Conservation (phyloP, 1,140 invertebrate genomes). For the Caligus rogercresseyi region DNA sequence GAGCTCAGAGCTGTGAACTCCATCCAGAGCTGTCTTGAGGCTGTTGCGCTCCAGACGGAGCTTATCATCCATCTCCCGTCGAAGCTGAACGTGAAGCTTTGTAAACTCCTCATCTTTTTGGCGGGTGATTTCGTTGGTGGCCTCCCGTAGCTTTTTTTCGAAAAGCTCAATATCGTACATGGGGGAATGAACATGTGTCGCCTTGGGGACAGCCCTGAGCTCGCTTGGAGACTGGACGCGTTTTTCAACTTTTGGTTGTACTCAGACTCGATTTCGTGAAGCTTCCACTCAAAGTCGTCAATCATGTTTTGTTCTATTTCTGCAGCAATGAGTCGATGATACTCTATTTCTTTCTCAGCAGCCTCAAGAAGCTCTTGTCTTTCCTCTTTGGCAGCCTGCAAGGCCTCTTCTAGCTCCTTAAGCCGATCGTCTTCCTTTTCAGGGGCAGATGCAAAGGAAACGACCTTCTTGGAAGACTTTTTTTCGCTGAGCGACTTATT, state of each 20-base stretch:
- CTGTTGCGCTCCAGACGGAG: constrained; percentile 3
- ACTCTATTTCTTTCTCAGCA: constrained; percentile 14
- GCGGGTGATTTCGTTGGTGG: constrained; percentile 8
- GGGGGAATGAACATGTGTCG: too few species aligned
- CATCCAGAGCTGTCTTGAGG: constrained; percentile 3
- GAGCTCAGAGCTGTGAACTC: neutral
- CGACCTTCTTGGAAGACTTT: constrained; percentile 3
- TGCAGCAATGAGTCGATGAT: constrained; percentile 12
- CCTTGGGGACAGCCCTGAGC: too few species aligned
- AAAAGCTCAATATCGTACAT: neutral
- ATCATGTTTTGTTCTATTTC: constrained; percentile 14
- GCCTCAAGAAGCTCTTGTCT: constrained; percentile 17
- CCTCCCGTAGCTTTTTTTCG: constrained; percentile 8
- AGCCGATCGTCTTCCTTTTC: neutral
- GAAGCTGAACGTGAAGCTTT: constrained; percentile 12
- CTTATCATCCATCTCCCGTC: constrained; percentile 12
- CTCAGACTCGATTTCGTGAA: constrained; percentile 19
- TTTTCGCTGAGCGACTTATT: neutral
- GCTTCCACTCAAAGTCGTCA: constrained; percentile 20
- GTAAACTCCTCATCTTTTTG: constrained; percentile 18
- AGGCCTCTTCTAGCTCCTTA: constrained; percentile 10
- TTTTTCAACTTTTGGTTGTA: constrained; percentile 13
- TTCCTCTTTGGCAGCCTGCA: constrained; percentile 8
- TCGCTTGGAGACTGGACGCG: too few species aligned
- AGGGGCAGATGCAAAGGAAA: constrained; percentile 10